Evolutionary conservation across 2,888 invertebrate genomes (phyloP).

Genomic region (Archaeoteleia sp.): DNA sequence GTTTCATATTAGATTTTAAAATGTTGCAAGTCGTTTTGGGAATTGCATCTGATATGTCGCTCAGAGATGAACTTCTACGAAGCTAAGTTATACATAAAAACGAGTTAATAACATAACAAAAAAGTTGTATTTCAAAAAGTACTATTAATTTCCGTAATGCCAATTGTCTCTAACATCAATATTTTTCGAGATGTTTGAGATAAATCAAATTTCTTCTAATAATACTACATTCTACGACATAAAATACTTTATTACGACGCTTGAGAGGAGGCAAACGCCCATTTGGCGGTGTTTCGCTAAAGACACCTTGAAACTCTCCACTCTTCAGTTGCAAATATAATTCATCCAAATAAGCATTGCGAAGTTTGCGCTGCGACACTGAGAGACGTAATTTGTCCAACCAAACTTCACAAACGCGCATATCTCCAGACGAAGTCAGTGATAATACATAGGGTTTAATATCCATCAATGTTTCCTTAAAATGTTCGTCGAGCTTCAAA

Average conservation of each 20-base stretch:
- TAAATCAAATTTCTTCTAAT: too few species aligned
- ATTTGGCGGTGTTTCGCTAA: slow-evolving; percentile 60
- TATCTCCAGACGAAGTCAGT: slow-evolving; percentile 52
- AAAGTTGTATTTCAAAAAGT: too few species aligned
- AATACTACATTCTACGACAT: too few species aligned
- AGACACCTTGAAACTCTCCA: slow-evolving; percentile 60
- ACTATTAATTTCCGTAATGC: slow-evolving; percentile 14
- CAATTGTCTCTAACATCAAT: too few species aligned
- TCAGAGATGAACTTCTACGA: too few species aligned
- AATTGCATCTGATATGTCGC: too few species aligned
- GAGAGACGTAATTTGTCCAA: slow-evolving; percentile 62
- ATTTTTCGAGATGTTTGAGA: too few species aligned
- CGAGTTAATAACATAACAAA: too few species aligned
- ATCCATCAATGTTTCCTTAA: slow-evolving; percentile 59
- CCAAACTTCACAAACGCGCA: slow-evolving; percentile 65
- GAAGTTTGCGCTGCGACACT: slow-evolving; percentile 60
- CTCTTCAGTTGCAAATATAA: slow-evolving; percentile 62
- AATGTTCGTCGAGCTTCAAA: slow-evolving; percentile 62
- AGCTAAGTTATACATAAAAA: too few species aligned
- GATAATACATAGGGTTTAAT: slow-evolving; percentile 60
- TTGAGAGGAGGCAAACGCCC: slow-evolving; percentile 57
- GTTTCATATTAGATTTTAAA: too few species aligned
- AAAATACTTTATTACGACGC: slow-evolving; percentile 57
- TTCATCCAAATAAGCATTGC: slow-evolving; percentile 68
- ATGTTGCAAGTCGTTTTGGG: too few species aligned